Evolutionary conservation across 1,140 invertebrate genomes (phyloP).

Genomic region (Temnothorax longispinosus): DNA sequence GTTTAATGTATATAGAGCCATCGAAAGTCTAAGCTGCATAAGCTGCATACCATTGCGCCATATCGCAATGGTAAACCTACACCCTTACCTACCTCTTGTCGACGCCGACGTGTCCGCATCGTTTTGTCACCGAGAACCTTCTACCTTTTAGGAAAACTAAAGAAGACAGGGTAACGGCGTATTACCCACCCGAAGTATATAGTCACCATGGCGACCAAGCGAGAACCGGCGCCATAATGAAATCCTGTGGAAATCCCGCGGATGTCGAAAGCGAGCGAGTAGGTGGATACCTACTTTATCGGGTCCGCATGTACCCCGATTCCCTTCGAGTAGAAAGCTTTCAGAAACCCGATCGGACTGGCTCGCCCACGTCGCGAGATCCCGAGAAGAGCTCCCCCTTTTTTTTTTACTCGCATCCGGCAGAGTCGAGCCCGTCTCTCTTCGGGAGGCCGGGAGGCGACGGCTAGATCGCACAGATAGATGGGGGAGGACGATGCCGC

Average conservation of each 20-base stretch:
- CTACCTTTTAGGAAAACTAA: conserved; percentile 67
- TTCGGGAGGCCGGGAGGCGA: not conserved
- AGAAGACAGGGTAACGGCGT: conserved; percentile 61
- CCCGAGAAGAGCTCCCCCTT: not conserved
- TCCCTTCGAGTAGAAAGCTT: conserved; percentile 61
- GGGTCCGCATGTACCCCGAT: conserved; percentile 45
- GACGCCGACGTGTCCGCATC: conserved; percentile 3
- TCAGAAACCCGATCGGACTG: conserved; percentile 50
- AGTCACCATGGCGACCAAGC: conserved; percentile 71
- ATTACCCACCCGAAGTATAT: conserved; percentile 45
- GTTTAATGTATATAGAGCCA: not conserved
- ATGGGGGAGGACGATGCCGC: conserved; percentile 10
- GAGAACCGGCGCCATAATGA: conserved; percentile 67
- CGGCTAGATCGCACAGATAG: conserved; percentile 20
- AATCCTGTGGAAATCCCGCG: conserved; percentile 68
- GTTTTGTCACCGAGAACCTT: conserved; percentile 61
- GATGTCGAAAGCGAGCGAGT: conserved; percentile 35
- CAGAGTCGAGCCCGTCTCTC: not conserved
- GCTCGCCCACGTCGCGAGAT: conserved; percentile 30
- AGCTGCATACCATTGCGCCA: conserved; percentile 67
- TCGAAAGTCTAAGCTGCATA: conserved; percentile 3
- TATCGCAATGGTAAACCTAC: conserved; percentile 71
- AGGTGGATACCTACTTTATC: conserved; percentile 51
- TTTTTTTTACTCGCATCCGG: not conserved
- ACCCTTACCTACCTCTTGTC: conserved; percentile 45